Base-by-base conservation (phyloP, 2,797 vertebrate genomes). In the Rhinoraja longicauda region DNA sequence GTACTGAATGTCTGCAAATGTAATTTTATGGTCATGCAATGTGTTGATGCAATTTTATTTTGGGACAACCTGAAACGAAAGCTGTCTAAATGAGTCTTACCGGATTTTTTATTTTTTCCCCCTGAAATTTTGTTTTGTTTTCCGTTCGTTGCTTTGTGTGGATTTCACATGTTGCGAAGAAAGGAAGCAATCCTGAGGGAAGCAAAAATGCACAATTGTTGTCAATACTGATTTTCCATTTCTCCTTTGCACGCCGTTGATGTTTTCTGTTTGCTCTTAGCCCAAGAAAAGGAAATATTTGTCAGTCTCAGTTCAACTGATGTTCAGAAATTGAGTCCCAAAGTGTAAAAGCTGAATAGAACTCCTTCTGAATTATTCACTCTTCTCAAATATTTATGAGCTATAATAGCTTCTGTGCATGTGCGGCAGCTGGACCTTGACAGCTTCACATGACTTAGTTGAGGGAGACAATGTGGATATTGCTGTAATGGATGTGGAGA, bases 281-380 rank as follows among this genome's bases (percentile, higher is more conserved):
- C 39, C 70, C 12, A 12, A 32, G 72, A 92, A 72, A 7, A 13
- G 24, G 90, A 75, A 53, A 45, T 53, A 57, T 73, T 75, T 92
- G 90, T 92, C 72, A 45, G 39, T 73, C 90, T 92, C 72, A 29
- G 26, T 75, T 75, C 39, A 45, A 75, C 90, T 73, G 90, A 53
- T 92, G 9, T 75, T 92, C 12, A 45, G 75, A 88, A 92, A 92
- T 92, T 24, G 70, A 92, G 90, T 92, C 90, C 90, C 90, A 53
- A 75, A 73, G 90, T 45, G 12, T 75, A 75, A 92, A 53, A 92
- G 70, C 90, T 75, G 90, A 92, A 53, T n/a, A 75, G 90, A 92
- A 75, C 70, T 92, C 70, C 72, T 91, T 90, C 91, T 92, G 90
- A 92, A 92, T 92, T 92, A 92, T 92, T 92, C 90, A 92, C 90